A percentile compares a stretch with the other conserved stretches of the same genome.
Conservation (phyloP, 1,140 invertebrate species). For the Hirudo medicinalis region DNA sequence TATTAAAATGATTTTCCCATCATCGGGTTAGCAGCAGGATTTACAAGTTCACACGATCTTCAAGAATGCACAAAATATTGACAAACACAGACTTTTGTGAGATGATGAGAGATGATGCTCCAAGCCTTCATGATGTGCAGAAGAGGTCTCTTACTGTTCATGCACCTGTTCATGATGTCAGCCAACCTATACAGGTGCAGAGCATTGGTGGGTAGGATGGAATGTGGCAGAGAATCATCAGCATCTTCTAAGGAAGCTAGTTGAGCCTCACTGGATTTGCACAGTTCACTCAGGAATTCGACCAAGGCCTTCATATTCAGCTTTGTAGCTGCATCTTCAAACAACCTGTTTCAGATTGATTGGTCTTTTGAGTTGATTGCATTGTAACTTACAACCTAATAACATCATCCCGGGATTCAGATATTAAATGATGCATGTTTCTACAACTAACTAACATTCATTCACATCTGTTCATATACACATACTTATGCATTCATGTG, state of each 20-base stretch:
- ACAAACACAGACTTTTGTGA: conserved; percentile 59
- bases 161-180: conserved; percentile 70
- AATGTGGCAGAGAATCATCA: conserved; percentile 12
- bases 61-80: too few species aligned
- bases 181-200: conserved; percentile 66
- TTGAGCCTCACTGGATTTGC: conserved; percentile 65
- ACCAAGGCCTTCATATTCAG: conserved; percentile 70
- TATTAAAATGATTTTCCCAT: too few species aligned
- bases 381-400: too few species aligned
- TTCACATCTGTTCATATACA: too few species aligned
- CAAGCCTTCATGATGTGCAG: conserved; percentile 78
- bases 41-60: too few species aligned
- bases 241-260: conserved; percentile 41
- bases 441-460: too few species aligned
- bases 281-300: conserved; percentile 64
- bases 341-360: conserved; percentile 33
- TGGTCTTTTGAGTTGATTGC: too few species aligned
- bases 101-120: conserved; percentile 74
- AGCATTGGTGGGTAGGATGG: conserved; percentile 33
- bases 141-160: conserved; percentile 68
- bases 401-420: too few species aligned
- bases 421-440: neutral
- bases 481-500: too few species aligned
- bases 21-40: too few species aligned
- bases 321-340: conserved; percentile 67